Percentiles rank a stretch among this genome's conserved stretches.
phyloP scores from a whole-genome alignment of 2,113 vertebrate species.

The Seriola aureovittata region DNA sequence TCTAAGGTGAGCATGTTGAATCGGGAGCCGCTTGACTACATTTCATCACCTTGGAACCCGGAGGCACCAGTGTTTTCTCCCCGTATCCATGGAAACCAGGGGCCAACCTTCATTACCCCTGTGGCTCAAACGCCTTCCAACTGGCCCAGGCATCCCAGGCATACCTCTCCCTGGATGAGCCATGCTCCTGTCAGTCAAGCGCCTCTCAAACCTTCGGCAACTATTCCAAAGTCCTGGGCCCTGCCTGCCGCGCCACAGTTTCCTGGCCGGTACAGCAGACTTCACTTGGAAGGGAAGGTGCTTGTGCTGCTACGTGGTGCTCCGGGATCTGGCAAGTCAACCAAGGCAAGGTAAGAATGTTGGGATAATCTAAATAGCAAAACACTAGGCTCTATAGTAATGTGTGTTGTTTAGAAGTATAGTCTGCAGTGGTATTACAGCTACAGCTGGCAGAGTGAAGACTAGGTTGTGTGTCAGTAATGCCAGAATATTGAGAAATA shows the following conservation, averaged over 20 bases:
- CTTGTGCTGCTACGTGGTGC: slow-evolving; percentile 95
- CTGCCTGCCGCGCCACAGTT: slow-evolving; percentile 64
- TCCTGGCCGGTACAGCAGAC: slow-evolving; percentile 79
- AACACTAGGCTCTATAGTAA: not conserved
- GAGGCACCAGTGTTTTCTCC: slow-evolving; percentile 87
- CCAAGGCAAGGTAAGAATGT: slow-evolving; percentile 90
- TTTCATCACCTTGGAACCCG: slow-evolving; percentile 85
- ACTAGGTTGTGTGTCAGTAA: not conserved
- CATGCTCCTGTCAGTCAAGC: slow-evolving; percentile 67
- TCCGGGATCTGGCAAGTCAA: slow-evolving; percentile 96
- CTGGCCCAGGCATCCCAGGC: slow-evolving; percentile 76
- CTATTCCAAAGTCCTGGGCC: slow-evolving; percentile 85
- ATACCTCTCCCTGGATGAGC: slow-evolving; percentile 64
- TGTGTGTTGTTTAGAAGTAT: not conserved
- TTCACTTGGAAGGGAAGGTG: slow-evolving; percentile 86
- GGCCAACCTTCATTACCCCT: slow-evolving; percentile 89
- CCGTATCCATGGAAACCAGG: slow-evolving; percentile 57
- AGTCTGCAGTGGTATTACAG: not conserved
- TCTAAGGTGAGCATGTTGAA: slow-evolving; percentile 40
- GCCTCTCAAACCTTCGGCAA: slow-evolving; percentile 79
- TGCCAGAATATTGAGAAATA: not conserved
- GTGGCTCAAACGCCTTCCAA: slow-evolving; percentile 81
- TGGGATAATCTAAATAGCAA: not conserved
- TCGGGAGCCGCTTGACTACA: slow-evolving; percentile 40
- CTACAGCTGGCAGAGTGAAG: not conserved